A percentile compares a stretch with the other conserved stretches of the same genome.
Conservation (phyloP, 1,140 invertebrate species). For the Glossosoma conforme region DNA sequence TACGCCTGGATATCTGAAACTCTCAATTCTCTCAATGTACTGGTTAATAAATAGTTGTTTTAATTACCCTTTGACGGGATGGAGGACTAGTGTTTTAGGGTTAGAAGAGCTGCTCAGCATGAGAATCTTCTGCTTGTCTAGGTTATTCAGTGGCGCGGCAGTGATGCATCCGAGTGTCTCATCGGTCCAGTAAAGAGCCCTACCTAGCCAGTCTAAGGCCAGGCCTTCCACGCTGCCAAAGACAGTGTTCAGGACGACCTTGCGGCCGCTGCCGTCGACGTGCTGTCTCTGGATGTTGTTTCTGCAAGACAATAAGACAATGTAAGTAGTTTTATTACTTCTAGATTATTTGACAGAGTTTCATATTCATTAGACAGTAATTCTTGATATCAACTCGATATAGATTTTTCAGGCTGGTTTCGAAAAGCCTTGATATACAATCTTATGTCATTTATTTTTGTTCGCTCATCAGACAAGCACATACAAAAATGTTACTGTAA, state of each 20-base stretch:
- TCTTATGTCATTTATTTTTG: too few species aligned
- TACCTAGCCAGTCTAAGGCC: slow-evolving; percentile 73
- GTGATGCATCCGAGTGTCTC: slow-evolving; percentile 57
- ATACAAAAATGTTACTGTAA: too few species aligned
- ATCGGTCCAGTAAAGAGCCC: slow-evolving; percentile 81
- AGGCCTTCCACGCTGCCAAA: slow-evolving; percentile 66
- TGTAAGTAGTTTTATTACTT: too few species aligned
- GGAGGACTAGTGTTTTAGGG: slow-evolving; percentile 64
- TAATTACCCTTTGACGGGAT: slow-evolving; percentile 55
- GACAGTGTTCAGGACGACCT: slow-evolving; percentile 54
- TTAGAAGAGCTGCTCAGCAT: slow-evolving; percentile 50
- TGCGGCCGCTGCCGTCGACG: slow-evolving; percentile 65
- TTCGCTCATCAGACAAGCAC: too few species aligned
- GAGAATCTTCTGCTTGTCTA: slow-evolving; percentile 50
- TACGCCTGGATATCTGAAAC: too few species aligned
- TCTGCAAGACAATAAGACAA: slow-evolving; percentile 33
- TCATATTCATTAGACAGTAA: too few species aligned
- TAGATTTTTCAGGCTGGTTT: too few species aligned
- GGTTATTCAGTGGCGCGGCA: slow-evolving; percentile 55
- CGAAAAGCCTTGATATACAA: too few species aligned
- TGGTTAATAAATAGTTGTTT: too few species aligned
- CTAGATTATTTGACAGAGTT: too few species aligned
- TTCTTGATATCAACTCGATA: too few species aligned
- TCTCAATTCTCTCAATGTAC: too few species aligned
- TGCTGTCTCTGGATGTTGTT: slow-evolving; percentile 69